Evolutionary conservation across 2,888 invertebrate genomes (phyloP).

Genomic region (Ashinkailepas kermadecensis): DNA sequence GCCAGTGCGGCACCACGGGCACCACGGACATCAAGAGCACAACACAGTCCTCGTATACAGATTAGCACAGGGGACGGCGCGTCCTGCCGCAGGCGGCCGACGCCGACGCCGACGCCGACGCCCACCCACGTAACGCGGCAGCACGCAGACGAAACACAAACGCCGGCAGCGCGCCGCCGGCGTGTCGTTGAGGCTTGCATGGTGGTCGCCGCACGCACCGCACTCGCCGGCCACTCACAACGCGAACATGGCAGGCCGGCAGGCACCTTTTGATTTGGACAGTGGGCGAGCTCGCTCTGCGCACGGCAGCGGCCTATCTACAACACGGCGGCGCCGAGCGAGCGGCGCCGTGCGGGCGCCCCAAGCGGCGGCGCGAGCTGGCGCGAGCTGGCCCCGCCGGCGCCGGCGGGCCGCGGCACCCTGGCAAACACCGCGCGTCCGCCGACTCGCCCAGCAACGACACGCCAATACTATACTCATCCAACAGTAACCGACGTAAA

Average conservation of each 20-base stretch:
- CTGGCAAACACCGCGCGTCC: neutral
- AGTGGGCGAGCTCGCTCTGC: neutral
- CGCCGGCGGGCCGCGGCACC: neutral
- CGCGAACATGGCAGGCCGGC: slow-evolving; percentile 8
- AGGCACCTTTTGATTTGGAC: slow-evolving; percentile 22
- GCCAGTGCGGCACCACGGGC: no score
- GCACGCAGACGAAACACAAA: neutral
- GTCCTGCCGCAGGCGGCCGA: neutral
- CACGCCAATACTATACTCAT: neutral
- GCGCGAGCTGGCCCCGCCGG: neutral
- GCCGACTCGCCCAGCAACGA: neutral
- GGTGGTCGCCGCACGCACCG: neutral
- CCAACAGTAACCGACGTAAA: slow-evolving; percentile 16
- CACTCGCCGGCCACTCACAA: neutral
- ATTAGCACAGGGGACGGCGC: neutral
- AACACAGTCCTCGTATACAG: neutral
- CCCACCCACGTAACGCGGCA: neutral
- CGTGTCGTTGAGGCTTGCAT: neutral
- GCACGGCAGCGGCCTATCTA: neutral
- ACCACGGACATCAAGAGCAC: neutral
- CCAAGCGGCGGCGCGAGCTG: neutral
- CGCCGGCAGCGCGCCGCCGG: neutral
- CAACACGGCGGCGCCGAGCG: neutral
- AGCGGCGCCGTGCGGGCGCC: neutral
- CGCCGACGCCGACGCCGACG: neutral